phyloP scores from a whole-genome alignment of 2,797 vertebrate genomes.

The Uromys caudimaculatus region DNA sequence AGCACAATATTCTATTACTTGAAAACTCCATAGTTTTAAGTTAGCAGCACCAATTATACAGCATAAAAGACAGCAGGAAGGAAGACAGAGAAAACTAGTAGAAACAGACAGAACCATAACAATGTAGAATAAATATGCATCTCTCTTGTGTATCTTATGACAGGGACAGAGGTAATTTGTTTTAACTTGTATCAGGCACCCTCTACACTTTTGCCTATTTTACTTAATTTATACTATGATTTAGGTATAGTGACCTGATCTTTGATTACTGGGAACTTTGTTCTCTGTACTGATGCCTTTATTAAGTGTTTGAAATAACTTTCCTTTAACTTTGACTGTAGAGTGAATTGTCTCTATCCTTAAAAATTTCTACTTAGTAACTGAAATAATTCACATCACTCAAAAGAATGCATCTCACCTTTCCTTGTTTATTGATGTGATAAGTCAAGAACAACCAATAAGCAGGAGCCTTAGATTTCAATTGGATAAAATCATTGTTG shows the following conservation, averaged over 20 bases:
- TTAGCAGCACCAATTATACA: not conserved
- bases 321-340: not conserved
- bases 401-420: not conserved
- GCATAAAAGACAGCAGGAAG: not conserved
- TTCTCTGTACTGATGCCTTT: not conserved
- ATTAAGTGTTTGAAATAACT: not conserved
- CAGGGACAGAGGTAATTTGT: not conserved
- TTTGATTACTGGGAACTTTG: not conserved
- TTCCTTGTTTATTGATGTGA: not conserved
- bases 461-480: not conserved
- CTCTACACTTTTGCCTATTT: not conserved
- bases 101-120: not conserved
- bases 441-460: not conserved
- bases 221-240: not conserved
- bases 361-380: not conserved
- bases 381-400: not conserved
- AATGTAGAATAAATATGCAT: no score
- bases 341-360: not conserved
- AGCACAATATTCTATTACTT: not conserved
- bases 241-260: not conserved
- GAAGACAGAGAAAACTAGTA: not conserved
- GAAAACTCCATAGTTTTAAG: not conserved
- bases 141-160: not conserved
- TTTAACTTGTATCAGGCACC: not conserved
- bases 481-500: not conserved